A percentile compares a stretch with the other conserved stretches of the same genome.
phyloP scores from a whole-genome alignment of 2,797 vertebrate species.

The Columba guinea region DNA sequence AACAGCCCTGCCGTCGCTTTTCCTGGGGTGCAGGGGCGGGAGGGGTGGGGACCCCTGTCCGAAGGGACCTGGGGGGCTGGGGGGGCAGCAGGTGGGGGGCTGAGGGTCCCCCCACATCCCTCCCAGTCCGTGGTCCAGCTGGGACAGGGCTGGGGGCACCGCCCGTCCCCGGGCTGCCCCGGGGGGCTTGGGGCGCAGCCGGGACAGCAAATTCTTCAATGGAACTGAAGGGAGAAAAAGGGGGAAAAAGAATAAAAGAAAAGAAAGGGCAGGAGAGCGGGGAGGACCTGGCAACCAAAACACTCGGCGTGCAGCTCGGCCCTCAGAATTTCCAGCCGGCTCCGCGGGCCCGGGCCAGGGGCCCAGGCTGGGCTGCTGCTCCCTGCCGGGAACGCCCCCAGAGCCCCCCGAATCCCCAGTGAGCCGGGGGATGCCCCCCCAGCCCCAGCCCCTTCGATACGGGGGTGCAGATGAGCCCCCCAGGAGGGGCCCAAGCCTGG shows the following conservation, averaged over 20 bases:
- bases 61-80: too few species aligned
- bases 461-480: background rate
- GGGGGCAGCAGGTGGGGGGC: background rate
- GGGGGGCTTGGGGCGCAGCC: fast-evolving
- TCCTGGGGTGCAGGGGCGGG: background rate
- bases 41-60: too few species aligned
- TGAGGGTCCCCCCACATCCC: background rate
- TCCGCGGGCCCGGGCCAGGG: background rate
- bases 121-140: fast-evolving
- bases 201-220: background rate
- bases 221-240: background rate
- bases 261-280: background rate
- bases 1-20: too few species aligned
- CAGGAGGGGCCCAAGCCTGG: background rate
- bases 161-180: background rate
- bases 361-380: background rate
- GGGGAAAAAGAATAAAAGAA: fast-evolving
- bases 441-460: background rate
- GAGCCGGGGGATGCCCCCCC: too few species aligned
- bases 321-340: conserved; percentile 46
- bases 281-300: conserved; percentile 2
- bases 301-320: conserved; percentile 26
- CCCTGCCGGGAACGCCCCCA: background rate
- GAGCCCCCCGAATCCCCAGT: background rate
- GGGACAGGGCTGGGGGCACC: background rate